Conservation (phyloP, 2,113 vertebrate species). For the Plectropomus leopardus region DNA sequence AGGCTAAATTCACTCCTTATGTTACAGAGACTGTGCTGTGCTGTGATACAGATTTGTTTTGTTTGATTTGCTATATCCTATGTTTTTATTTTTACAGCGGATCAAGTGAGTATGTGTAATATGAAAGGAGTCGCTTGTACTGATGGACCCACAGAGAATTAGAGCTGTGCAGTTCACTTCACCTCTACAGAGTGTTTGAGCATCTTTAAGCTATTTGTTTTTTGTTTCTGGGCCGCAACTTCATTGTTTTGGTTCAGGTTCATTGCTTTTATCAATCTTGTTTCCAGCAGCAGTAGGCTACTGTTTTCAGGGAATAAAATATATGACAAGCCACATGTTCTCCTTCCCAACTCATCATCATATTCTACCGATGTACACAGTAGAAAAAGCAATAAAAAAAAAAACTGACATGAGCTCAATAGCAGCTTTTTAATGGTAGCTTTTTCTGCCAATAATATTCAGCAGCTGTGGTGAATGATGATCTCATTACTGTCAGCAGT, state of each 20-base stretch:
- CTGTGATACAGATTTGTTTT: background rate
- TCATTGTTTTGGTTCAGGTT: background rate
- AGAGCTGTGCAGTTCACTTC: background rate
- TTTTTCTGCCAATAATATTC: no score
- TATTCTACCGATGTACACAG: no score
- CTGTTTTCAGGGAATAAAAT: background rate
- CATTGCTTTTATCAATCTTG: background rate
- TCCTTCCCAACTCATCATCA: no score
- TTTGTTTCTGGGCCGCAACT: background rate
- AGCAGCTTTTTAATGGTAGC: no score
- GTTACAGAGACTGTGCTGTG: background rate
- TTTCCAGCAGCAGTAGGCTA: background rate
- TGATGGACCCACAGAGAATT: background rate
- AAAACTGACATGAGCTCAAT: no score
- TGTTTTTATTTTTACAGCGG: constrained; percentile 4
- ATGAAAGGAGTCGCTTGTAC: background rate
- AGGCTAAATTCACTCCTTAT: constrained; percentile 24
- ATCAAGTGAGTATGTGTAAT: background rate
- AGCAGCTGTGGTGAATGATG: no score
- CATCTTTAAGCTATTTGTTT: constrained; percentile 5
- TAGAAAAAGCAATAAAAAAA: no score
- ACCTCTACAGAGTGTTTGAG: background rate
- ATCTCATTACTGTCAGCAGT: no score
- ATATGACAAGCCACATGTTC: no score
- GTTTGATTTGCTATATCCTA: constrained; percentile 1